These are phyloP conservation scores for Agrotis puta DNA, from an alignment of 2,888 invertebrate species.

Conservation along the genomic window DNA sequence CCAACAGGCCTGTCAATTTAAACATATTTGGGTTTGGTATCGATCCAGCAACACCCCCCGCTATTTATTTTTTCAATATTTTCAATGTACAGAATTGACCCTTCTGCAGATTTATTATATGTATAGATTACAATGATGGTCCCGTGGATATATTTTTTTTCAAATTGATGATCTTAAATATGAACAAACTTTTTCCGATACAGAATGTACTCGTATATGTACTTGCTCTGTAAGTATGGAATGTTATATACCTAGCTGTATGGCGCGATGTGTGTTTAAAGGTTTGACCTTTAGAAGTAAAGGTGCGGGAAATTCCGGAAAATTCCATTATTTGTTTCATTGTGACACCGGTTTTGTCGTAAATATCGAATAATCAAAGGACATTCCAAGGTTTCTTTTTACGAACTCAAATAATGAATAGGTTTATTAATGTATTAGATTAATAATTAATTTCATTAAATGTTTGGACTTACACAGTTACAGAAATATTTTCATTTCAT, in stretches of 20 bases:
- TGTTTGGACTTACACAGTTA: not conserved
- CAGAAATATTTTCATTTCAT: not conserved
- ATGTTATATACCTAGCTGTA: not conserved
- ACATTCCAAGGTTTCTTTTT: not conserved
- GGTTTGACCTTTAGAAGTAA: constrained; percentile 16
- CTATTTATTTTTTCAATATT: too few species aligned
- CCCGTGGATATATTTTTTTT: too few species aligned
- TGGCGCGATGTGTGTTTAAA: not conserved
- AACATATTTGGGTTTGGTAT: too few species aligned
- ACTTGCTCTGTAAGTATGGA: not conserved
- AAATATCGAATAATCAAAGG: constrained; percentile 3
- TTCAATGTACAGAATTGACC: too few species aligned
- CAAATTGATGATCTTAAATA: not conserved
- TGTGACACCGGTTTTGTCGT: not conserved
- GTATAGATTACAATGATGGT: too few species aligned
- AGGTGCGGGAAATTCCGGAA: constrained; percentile 4
- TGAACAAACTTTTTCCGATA: not conserved
- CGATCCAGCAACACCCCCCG: too few species aligned
- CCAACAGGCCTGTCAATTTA: too few species aligned
- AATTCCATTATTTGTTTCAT: not conserved
- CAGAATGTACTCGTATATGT: not conserved
- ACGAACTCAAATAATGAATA: not conserved
- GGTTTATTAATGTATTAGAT: too few species aligned
- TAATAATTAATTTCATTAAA: too few species aligned
- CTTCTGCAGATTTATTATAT: too few species aligned